Evolutionary conservation across 92 coral and sea anemone species (phyloP).

Genomic region (Epizoanthus fatuus): DNA sequence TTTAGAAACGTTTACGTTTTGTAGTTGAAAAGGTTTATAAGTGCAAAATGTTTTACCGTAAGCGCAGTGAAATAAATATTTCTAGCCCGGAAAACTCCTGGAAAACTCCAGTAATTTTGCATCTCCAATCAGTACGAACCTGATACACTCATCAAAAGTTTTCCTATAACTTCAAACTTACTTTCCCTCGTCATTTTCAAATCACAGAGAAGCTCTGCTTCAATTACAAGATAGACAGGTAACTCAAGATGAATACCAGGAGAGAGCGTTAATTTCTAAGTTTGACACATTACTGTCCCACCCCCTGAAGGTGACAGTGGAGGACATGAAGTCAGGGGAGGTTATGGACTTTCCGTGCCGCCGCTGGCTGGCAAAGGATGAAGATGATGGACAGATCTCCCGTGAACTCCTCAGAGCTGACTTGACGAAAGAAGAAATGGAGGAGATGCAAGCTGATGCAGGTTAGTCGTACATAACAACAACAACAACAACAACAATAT

Average conservation of each 20-base stretch:
- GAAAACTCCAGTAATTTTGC: neutral
- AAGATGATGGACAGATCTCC: constrained; percentile 88
- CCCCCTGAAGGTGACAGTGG: constrained; percentile 77
- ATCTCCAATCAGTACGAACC: neutral
- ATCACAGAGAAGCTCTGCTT: too few species aligned
- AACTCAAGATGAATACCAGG: too few species aligned
- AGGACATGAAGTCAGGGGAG: constrained; percentile 85
- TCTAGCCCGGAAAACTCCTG: too few species aligned
- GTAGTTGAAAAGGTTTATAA: too few species aligned
- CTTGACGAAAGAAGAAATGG: constrained; percentile 60
- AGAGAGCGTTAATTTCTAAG: too few species aligned
- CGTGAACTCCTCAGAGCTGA: constrained; percentile 86
- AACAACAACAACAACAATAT: neutral
- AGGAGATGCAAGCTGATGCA: constrained; percentile 69
- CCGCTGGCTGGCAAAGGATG: constrained; percentile 90
- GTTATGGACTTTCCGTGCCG: constrained; percentile 86
- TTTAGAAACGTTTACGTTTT: too few species aligned
- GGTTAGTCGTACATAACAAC: constrained; percentile 52
- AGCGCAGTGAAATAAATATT: too few species aligned
- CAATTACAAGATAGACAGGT: too few species aligned
- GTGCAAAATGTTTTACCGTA: too few species aligned
- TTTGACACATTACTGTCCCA: neutral
- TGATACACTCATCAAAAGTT: too few species aligned
- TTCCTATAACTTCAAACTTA: too few species aligned
- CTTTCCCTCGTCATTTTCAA: too few species aligned